A percentile compares a stretch with the other conserved stretches of the same genome.
These are phyloP conservation scores for Clivina fossor DNA, from an alignment of 2,888 invertebrate genomes.

Conservation along the genomic window DNA sequence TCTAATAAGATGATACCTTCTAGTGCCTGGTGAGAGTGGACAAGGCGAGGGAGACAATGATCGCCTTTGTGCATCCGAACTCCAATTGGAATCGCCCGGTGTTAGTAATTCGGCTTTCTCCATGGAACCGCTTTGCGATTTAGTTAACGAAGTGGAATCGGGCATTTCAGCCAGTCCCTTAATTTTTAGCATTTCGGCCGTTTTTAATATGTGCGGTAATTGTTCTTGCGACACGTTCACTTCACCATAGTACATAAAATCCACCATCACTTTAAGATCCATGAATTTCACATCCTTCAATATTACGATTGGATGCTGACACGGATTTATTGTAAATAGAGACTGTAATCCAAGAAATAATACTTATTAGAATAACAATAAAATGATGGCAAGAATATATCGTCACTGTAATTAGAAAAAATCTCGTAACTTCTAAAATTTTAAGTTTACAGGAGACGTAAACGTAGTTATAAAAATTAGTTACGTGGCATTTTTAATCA, in stretches of 20 bases:
- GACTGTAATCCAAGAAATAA: conserved; percentile 68
- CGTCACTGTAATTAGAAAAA: background rate
- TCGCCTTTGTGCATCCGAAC: conserved; percentile 59
- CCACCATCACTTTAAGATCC: conserved; percentile 84
- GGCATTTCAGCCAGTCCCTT: conserved; percentile 89
- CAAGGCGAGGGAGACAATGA: conserved; percentile 68
- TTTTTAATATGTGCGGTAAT: conserved; percentile 75
- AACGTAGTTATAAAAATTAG: conserved; percentile 1
- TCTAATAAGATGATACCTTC: too few relatives aligned
- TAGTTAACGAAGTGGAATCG: conserved; percentile 71
- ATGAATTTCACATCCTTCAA: conserved; percentile 85
- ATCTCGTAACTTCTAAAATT: too few relatives aligned
- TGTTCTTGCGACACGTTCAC: conserved; percentile 90
- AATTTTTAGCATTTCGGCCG: conserved; percentile 84
- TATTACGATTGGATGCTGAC: conserved; percentile 87
- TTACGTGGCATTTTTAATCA: too few relatives aligned
- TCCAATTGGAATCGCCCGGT: conserved; percentile 61
- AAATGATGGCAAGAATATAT: too few relatives aligned
- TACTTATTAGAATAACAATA: conserved; percentile 28
- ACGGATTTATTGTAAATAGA: conserved; percentile 81
- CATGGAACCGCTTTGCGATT: conserved; percentile 64
- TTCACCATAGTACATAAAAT: conserved; percentile 92
- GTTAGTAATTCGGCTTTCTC: conserved; percentile 57
- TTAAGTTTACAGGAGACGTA: too few relatives aligned
- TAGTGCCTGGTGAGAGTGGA: conserved; percentile 56